These are phyloP conservation scores for Belonocnema kinseyi DNA, from an alignment of 1,140 invertebrate genomes.

Conservation along the genomic window DNA sequence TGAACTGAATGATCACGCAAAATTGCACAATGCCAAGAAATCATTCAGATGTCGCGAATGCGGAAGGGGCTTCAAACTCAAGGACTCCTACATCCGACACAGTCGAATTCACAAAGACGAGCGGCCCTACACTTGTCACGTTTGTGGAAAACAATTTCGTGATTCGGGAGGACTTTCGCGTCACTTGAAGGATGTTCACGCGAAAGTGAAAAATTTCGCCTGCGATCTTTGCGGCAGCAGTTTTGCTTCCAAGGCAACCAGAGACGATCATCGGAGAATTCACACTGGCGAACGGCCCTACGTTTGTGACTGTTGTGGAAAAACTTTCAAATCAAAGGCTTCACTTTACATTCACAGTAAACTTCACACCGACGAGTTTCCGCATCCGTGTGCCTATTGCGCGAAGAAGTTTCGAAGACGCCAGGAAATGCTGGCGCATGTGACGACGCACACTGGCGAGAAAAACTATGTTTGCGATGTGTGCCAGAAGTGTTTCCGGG, in stretches of 20 bases:
- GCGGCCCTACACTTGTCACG: slow-evolving; percentile 61
- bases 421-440: slow-evolving; percentile 72
- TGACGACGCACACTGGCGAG: slow-evolving; percentile 72
- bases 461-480: slow-evolving; percentile 71
- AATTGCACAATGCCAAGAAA: slow-evolving; percentile 52
- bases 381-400: slow-evolving; percentile 72
- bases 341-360: slow-evolving; percentile 76
- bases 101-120: slow-evolving; percentile 75
- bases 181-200: slow-evolving; percentile 61
- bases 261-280: slow-evolving; percentile 80
- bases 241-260: slow-evolving; percentile 76
- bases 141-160: slow-evolving; percentile 68
- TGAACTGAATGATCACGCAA: slow-evolving; percentile 23
- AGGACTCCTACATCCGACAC: slow-evolving; percentile 77
- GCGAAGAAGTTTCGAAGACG: slow-evolving; percentile 71
- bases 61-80: slow-evolving; percentile 72
- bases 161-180: slow-evolving; percentile 66
- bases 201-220: slow-evolving; percentile 67
- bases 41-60: slow-evolving; percentile 73
- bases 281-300: slow-evolving; percentile 81
- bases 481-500: slow-evolving; percentile 75
- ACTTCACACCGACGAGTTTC: slow-evolving; percentile 74
- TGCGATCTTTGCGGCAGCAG: slow-evolving; percentile 70
- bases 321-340: slow-evolving; percentile 74
- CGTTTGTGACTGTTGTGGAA: slow-evolving; percentile 78